These are phyloP conservation scores for Ditula angustiorana DNA, from an alignment of 2,888 invertebrate genomes.

Conservation along the genomic window DNA sequence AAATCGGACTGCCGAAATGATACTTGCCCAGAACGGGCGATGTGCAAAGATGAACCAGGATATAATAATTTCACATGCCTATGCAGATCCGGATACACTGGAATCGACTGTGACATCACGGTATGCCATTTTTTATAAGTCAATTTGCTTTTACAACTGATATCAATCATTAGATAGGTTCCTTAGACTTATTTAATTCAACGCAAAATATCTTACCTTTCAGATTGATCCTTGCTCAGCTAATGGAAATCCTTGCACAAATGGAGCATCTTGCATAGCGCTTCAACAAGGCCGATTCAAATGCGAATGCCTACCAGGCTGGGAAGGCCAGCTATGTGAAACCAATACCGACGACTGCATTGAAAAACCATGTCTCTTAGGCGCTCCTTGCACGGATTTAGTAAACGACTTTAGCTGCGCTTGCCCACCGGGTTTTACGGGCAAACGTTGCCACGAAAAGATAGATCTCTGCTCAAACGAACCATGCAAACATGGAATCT, in stretches of 20 bases:
- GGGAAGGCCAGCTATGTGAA: conserved; percentile 98
- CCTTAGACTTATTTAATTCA: not conserved
- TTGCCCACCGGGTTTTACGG: conserved; percentile 97
- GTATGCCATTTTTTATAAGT: conserved; percentile 73
- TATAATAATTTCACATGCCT: conserved; percentile 96
- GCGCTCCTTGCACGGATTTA: conserved; percentile 96
- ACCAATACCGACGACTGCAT: conserved; percentile 97
- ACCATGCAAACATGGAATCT: conserved; percentile 97
- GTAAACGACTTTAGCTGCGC: conserved; percentile 97
- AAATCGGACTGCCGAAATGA: conserved; percentile 94
- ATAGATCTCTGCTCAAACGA: conserved; percentile 95
- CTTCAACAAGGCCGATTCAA: conserved; percentile 96
- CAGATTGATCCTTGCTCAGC: conserved; percentile 96
- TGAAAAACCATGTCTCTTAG: conserved; percentile 95
- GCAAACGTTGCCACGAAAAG: conserved; percentile 98
- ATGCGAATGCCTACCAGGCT: conserved; percentile 98
- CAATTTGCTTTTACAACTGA: not conserved
- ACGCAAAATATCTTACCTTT: conserved; percentile 46
- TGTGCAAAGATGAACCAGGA: conserved; percentile 98
- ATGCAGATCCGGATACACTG: conserved; percentile 97
- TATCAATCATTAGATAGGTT: not conserved
- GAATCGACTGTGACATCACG: conserved; percentile 95
- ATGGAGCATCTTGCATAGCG: conserved; percentile 95
- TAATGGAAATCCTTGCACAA: conserved; percentile 95
- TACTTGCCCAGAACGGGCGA: conserved; percentile 97